phyloP scores from a whole-genome alignment of 2,113 vertebrate genomes.

The Eublepharis macularius region DNA sequence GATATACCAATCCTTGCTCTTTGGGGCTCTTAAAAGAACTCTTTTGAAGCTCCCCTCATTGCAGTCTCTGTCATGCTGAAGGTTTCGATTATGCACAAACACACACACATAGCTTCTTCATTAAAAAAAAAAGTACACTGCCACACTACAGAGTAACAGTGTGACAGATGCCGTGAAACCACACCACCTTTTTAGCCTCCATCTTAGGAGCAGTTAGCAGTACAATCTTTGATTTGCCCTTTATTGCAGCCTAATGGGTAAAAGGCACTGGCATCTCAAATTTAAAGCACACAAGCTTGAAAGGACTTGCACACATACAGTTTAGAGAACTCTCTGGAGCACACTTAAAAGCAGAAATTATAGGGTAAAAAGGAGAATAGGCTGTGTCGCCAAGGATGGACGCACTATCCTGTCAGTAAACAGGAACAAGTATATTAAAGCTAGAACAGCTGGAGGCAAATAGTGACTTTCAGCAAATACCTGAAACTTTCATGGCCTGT shows the following conservation, averaged over 20 bases:
- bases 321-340: slow-evolving; percentile 19
- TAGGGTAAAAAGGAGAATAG: slow-evolving; percentile 6
- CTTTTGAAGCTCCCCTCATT: slow-evolving; percentile 52
- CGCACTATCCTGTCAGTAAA: not conserved
- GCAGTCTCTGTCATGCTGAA: slow-evolving; percentile 39
- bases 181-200: slow-evolving; percentile 50
- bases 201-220: slow-evolving; percentile 57
- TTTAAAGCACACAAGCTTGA: slow-evolving; percentile 28
- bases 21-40: slow-evolving; percentile 58
- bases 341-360: slow-evolving; percentile 30
- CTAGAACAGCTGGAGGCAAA: not conserved
- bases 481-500: not conserved
- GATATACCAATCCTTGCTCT: slow-evolving; percentile 58
- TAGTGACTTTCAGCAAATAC: not conserved
- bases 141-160: slow-evolving; percentile 39
- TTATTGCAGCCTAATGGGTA: slow-evolving; percentile 53
- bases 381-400: not conserved
- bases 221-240: slow-evolving; percentile 51
- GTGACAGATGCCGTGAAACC: slow-evolving; percentile 47
- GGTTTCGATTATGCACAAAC: slow-evolving; percentile 64
- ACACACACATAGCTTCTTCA: slow-evolving; percentile 40
- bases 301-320: slow-evolving; percentile 12
- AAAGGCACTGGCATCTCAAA: slow-evolving; percentile 38
- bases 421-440: not conserved
- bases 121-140: slow-evolving; percentile 32